These are phyloP conservation scores for Hydra vulgaris DNA, from an alignment of 30 jellyfish, hydroid and myxozoan species.

Conservation along the genomic window DNA sequence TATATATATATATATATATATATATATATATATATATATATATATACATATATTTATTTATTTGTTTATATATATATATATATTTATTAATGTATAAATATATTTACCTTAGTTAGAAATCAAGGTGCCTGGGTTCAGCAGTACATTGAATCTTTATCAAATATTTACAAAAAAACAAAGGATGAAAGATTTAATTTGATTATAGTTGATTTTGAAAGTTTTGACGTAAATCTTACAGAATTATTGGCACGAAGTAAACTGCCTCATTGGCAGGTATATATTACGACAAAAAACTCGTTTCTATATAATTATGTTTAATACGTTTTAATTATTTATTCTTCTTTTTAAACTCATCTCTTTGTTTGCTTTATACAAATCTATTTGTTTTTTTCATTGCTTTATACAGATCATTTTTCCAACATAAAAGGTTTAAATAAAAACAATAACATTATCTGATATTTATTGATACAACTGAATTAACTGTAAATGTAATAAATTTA, in stretches of 20 bases:
- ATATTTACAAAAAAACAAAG: conserved; percentile 31
- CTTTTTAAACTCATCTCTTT: no score
- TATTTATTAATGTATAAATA: background rate
- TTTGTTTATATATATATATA: no score
- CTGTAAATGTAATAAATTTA: no score
- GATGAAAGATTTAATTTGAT: conserved; percentile 44
- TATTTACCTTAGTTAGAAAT: conserved; percentile 32
- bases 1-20: no score
- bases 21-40: no score
- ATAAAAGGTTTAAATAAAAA: no score
- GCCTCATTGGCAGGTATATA: conserved; percentile 53
- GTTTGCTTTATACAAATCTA: no score
- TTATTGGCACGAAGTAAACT: conserved; percentile 26
- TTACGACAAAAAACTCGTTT: no score
- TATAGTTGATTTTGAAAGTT: conserved; percentile 54
- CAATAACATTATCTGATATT: no score
- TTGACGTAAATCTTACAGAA: conserved; percentile 39
- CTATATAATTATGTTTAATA: no score
- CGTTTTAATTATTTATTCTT: no score
- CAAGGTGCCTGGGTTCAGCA: conserved; percentile 82
- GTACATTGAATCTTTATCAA: conserved; percentile 53
- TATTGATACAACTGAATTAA: no score
- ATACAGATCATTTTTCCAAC: background rate
- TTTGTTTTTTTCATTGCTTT: background rate
- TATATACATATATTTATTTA: background rate